These are phyloP conservation scores for Merluccius polli DNA, from an alignment of 2,797 vertebrate genomes.

Conservation along the genomic window DNA sequence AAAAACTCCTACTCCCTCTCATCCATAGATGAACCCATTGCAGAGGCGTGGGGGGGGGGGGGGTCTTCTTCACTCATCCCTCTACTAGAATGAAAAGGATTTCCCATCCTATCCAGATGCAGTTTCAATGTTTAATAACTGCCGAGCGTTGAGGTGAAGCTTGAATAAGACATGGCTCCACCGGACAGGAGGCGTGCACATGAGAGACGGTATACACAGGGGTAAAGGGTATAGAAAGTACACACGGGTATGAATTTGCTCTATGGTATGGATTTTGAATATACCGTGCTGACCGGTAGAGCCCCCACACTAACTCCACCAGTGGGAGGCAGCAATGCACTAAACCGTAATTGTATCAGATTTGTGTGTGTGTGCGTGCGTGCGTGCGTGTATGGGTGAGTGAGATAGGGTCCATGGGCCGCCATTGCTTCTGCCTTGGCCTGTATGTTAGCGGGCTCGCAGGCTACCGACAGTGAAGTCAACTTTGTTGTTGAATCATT, in stretches of 20 bases:
- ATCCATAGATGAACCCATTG: background rate
- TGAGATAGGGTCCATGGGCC: too few relatives aligned
- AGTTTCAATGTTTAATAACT: background rate
- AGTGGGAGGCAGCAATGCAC: conserved; percentile 1
- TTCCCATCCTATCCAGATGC: background rate
- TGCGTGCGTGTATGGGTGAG: too few relatives aligned
- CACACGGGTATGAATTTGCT: background rate
- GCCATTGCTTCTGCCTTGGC: too few relatives aligned
- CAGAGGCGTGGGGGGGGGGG: background rate
- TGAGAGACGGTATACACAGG: too few relatives aligned
- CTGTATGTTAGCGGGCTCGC: background rate
- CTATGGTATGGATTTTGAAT: background rate
- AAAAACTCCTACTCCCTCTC: background rate
- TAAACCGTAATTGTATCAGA: too few relatives aligned
- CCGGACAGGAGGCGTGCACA: too few relatives aligned
- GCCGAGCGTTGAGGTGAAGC: too few relatives aligned
- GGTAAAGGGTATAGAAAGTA: conserved; percentile 2
- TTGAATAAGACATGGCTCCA: too few relatives aligned
- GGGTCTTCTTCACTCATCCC: background rate
- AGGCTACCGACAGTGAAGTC: background rate
- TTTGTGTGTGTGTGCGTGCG: too few relatives aligned
- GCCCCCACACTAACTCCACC: background rate
- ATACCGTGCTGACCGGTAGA: background rate
- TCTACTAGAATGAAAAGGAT: background rate
- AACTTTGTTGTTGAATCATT: too few relatives aligned